Evolutionary conservation across 2,888 invertebrate genomes (phyloP).

Genomic region (Habrosyne pyritoides): DNA sequence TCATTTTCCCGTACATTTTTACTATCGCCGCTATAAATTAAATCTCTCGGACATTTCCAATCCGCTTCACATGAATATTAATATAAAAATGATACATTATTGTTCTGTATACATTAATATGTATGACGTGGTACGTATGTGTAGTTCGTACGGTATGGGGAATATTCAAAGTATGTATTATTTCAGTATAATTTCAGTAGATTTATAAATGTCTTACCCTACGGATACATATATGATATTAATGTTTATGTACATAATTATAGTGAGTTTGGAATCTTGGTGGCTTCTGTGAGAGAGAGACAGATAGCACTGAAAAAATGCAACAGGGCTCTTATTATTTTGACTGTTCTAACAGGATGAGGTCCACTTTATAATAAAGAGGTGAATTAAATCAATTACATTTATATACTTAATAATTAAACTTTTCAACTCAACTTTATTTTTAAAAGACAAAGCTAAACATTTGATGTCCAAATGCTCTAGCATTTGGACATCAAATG

Average conservation of each 20-base stretch:
- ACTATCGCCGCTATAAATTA: constrained; percentile 44
- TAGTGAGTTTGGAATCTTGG: background rate
- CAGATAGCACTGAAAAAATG: no score
- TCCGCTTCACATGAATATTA: constrained; percentile 54
- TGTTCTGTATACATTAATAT: constrained; percentile 33
- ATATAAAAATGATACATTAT: constrained; percentile 62
- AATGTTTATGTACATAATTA: background rate
- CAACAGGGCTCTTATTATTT: no score
- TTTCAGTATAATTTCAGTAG: constrained; percentile 9
- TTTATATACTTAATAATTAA: no score
- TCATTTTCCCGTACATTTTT: constrained; percentile 27
- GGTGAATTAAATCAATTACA: no score
- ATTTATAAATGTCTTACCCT: constrained; percentile 3
- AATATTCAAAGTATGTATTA: constrained; percentile 9
- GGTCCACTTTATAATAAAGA: no score
- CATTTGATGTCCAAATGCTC: no score
- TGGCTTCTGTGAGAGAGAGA: no score
- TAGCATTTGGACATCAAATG: no score
- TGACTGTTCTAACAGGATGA: no score
- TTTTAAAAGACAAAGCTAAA: no score
- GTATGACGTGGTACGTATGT: constrained; percentile 20
- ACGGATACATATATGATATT: background rate
- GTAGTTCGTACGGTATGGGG: background rate
- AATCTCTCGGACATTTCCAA: constrained; percentile 45
- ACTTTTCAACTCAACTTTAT: no score